A percentile compares a stretch with the other conserved stretches of the same genome.
Evolutionary conservation across 2,797 vertebrate species (phyloP).

Genomic region (Lithobates sylvaticus): DNA sequence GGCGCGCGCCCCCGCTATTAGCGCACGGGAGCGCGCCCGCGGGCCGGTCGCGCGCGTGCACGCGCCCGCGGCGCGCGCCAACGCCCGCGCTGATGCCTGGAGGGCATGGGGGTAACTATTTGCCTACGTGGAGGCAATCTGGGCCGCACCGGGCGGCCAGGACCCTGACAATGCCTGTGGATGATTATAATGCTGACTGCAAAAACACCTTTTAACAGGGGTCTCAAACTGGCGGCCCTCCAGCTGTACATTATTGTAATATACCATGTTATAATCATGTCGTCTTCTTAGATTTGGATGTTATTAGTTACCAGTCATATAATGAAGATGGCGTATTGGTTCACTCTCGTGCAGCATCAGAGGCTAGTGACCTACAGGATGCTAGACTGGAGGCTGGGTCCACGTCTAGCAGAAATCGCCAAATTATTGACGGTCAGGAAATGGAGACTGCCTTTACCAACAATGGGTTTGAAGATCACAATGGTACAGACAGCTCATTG

Average conservation of each 20-base stretch:
- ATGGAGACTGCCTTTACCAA: conserved; percentile 71
- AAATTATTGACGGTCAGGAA: conserved; percentile 73
- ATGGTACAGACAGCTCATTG: conserved; percentile 85
- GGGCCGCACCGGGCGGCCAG: too few relatives aligned
- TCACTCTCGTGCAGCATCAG: conserved; percentile 66
- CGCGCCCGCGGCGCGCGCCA: too few relatives aligned
- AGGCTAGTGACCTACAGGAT: conserved; percentile 58
- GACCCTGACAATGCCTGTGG: too few relatives aligned
- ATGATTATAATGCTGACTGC: too few relatives aligned
- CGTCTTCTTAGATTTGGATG: conserved; percentile 80
- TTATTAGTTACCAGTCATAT: conserved; percentile 74
- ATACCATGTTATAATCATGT: neutral
- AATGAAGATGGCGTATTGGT: conserved; percentile 70
- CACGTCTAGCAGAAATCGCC: conserved; percentile 65
- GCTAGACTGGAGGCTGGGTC: conserved; percentile 61
- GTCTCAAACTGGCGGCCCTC: too few relatives aligned
- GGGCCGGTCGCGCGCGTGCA: too few relatives aligned
- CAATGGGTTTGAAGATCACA: conserved; percentile 76
- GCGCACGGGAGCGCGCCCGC: too few relatives aligned
- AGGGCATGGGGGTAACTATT: too few relatives aligned
- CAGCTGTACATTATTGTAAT: neutral
- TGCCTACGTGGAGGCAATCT: too few relatives aligned
- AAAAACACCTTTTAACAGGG: too few relatives aligned
- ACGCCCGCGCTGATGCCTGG: too few relatives aligned
- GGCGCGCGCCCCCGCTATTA: too few relatives aligned